These are phyloP conservation scores for western clawed frog (Xenopus tropicalis) DNA, from an alignment of 2,113 vertebrate genomes.

Conservation along the genomic window UCB_Xtro_10.0 CM004451.2:6126001-6126500, in stretches of 20 bases:
- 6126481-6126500: slow-evolving; percentile 1
- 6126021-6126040: slow-evolving; percentile 52
- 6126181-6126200: slow-evolving; percentile 42
- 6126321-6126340: slow-evolving; percentile 46
- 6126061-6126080: slow-evolving; percentile 47
- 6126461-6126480: slow-evolving; percentile 22
- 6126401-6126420: slow-evolving; percentile 51
- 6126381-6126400: slow-evolving; percentile 46
- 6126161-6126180: slow-evolving; percentile 50
- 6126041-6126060: slow-evolving; percentile 8
- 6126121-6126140: slow-evolving; percentile 49
- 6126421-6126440: slow-evolving; percentile 41
- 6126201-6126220: slow-evolving; percentile 40
- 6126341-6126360: neutral
- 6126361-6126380: slow-evolving; percentile 3
- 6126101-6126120: slow-evolving; percentile 49
- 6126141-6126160: slow-evolving; percentile 48
- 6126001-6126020: slow-evolving; percentile 58
- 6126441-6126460: slow-evolving; percentile 46
- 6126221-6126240: slow-evolving; percentile 37
- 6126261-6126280: slow-evolving; percentile 56
- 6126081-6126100: slow-evolving; percentile 54
- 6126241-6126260: slow-evolving; percentile 40
- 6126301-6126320: slow-evolving; percentile 50
- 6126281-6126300: slow-evolving; percentile 36